Base-by-base conservation (phyloP, 1,140 invertebrate genomes). In the Trachymyrmex septentrionalis region DNA sequence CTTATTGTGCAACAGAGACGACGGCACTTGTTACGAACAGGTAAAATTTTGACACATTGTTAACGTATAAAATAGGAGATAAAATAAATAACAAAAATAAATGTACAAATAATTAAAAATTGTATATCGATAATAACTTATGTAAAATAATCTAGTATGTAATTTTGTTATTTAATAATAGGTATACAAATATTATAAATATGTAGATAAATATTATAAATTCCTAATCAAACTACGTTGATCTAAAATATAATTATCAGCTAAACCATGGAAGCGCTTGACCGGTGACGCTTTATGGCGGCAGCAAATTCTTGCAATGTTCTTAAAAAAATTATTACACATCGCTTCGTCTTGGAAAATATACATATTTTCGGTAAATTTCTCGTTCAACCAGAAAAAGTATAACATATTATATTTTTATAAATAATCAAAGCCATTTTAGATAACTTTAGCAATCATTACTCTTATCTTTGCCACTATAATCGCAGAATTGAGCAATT, bases 241-340 rank as follows among this genome's bases (percentile, higher is more conserved):
- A 27, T 12, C 2, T 24, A 30, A 59, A n/a, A 66, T 86, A 48
- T 69, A 27, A 80, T 78, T 72, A 44, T 71, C 30, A 81, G 85
- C 77, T 38, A 38, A 66, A 72, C 9, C 77, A n/a, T 92, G 91
- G 90, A 55, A n/a, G 2, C 72, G 88, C 63, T 30, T 87, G 19
- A 66, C 73, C 1, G 73, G 63, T 7, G 7, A 57, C 1, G n/a
- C 24, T 61, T 64, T 91, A 71, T 50, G 77, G 21, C 55, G 66
- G 3, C 91, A 92, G 27, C 91, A 92, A 71, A 48, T 91, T 53
- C 0, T 71, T 12, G 87, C 85, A 16, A 91, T 92, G 80, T 63
- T 92, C 4, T 91, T 85, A 12, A 91, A 91, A 66, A 92, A 92
- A 84, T 66, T 78, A 21, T 30, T 92, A 3, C 91, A 92, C 34